Evolutionary conservation across 2,113 vertebrate species (phyloP).

Genomic region (Neoarius graeffei): DNA sequence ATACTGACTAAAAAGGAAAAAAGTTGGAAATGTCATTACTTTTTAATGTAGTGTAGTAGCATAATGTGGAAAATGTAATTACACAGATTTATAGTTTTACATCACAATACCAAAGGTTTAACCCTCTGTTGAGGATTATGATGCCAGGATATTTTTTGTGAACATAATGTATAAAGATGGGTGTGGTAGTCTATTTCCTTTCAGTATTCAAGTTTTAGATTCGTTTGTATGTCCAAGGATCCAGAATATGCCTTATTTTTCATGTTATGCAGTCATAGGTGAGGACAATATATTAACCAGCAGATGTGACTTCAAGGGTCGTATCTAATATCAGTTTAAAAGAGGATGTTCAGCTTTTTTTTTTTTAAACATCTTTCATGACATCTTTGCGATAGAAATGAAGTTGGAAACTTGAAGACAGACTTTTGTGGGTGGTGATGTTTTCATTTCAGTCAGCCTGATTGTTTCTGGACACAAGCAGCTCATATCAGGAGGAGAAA

Average conservation of each 20-base stretch:
- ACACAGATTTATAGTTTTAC: neutral
- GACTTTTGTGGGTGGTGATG: neutral
- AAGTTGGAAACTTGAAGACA: neutral
- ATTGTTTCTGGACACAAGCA: neutral
- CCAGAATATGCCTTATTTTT: conserved; percentile 51
- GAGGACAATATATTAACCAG: neutral
- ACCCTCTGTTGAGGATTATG: neutral
- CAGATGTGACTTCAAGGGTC: neutral
- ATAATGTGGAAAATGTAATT: neutral
- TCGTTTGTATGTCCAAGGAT: neutral
- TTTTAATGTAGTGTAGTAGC: neutral
- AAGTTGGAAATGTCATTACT: neutral
- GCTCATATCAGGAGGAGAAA: neutral
- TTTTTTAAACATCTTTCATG: neutral
- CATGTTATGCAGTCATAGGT: conserved; percentile 11
- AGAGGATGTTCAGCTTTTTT: neutral
- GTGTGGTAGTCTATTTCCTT: neutral
- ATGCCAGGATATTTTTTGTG: neutral
- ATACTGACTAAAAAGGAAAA: neutral
- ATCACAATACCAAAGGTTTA: neutral
- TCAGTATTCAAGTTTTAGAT: neutral
- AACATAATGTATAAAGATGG: neutral
- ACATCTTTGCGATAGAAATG: neutral
- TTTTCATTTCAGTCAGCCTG: neutral
- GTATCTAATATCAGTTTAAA: neutral